Evolutionary conservation across 2,888 invertebrate genomes (phyloP), one percentile per base, ranked within the genome.

Genomic region (Zele albiditarsus): DNA sequence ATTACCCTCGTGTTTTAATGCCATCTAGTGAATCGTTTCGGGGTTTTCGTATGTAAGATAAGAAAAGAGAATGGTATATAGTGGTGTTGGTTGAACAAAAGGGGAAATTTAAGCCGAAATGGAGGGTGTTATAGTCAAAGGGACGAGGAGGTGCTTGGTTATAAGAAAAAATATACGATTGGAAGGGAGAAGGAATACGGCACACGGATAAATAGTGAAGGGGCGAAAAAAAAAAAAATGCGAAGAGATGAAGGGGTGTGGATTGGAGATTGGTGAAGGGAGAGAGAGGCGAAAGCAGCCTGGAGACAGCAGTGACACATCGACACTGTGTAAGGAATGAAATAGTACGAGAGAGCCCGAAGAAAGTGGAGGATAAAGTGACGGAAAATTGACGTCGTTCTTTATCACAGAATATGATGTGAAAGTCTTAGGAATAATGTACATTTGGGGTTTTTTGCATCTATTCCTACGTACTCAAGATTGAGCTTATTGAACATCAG

Each of bases 361-460:
- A 58, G 70, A 68, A 71, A 69, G 75, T 73, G 71, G 70, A 65
- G 71, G 74, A 75, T 79, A 75, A 83, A 80, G 80, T 78, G 80
- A 81, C 80, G 82, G 79, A 78, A 82, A 85, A 85, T 85, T 82
- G 84, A 84, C 83, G 80, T 79, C 73, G 60, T 80, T 81, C 78
- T 83, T 84, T 84, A 83, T 82, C 80, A 74, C 70, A 33, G 77
- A 79, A 83, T 81, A 81, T 80, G 67, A 74, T 78, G 77, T 79
- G 76, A 81, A 81, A 80, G 69, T 79, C 76, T 60, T 16, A 23
- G 20, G 28, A 25, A 25, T 6, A 20, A 28, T 14, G 8, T 23
- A 46, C 3, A 46, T 16, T 46, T 46, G 16, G 46, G n/a, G 46
- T 14, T n/a, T 46, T 71, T 67, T 49, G 63, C 66, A 67, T 42